Conservation (phyloP, 2,888 invertebrate species). For the Lochmaea capreae region DNA sequence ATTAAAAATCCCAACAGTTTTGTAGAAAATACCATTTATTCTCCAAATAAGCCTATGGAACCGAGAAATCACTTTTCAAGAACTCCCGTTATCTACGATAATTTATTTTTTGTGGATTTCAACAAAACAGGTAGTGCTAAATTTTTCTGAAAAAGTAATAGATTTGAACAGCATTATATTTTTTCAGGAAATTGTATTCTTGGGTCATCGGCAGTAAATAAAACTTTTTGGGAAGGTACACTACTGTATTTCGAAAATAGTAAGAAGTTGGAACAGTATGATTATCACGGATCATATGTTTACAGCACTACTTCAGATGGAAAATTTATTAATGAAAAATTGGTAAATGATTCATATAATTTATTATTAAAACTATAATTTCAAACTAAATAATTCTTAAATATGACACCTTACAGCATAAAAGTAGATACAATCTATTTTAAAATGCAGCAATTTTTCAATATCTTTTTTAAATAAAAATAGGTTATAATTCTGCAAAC, state of each 20-base stretch:
- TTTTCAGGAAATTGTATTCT: conserved; percentile 67
- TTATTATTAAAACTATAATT: not conserved
- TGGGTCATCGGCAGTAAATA: conserved; percentile 71
- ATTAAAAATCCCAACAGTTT: conserved; percentile 29
- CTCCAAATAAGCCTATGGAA: conserved; percentile 60
- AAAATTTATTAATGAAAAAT: conserved; percentile 61
- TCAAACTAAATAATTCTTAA: too few relatives aligned
- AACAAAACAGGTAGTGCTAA: conserved; percentile 54
- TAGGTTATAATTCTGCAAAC: conserved; percentile 2
- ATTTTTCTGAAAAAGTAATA: not conserved
- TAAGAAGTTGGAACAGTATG: conserved; percentile 61
- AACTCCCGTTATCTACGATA: conserved; percentile 56
- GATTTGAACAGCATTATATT: not conserved
- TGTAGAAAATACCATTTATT: conserved; percentile 51
- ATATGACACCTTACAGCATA: too few relatives aligned
- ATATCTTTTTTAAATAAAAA: not conserved
- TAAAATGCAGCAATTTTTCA: not conserved
- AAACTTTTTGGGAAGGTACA: conserved; percentile 73
- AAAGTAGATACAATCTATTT: too few relatives aligned
- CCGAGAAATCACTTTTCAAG: conserved; percentile 54
- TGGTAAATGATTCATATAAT: conserved; percentile 46
- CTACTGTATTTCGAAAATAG: conserved; percentile 68
- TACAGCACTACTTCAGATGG: conserved; percentile 66
- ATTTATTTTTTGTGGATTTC: conserved; percentile 58
- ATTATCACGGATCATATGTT: conserved; percentile 61